phyloP scores from a whole-genome alignment of 2,888 invertebrate species.

The Aethes cnicana region DNA sequence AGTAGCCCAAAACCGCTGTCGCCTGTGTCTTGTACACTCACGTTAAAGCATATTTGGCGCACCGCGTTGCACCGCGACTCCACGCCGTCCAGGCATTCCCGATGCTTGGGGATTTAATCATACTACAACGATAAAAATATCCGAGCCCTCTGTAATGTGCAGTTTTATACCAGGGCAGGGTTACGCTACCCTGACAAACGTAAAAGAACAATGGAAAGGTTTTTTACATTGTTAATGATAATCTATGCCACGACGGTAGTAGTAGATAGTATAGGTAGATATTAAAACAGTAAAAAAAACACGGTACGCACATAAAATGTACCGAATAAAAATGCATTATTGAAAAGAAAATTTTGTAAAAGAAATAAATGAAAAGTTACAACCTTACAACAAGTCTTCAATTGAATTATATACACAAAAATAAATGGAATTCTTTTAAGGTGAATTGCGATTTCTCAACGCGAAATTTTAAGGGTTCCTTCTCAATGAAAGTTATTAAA shows the following conservation, averaged over 20 bases:
- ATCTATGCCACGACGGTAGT: too few relatives aligned
- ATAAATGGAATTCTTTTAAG: not conserved
- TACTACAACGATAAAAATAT: not conserved
- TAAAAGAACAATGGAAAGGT: too few relatives aligned
- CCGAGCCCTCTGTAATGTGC: too few relatives aligned
- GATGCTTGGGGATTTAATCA: not conserved
- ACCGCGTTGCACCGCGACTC: slow-evolving; percentile 14
- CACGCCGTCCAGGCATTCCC: not conserved
- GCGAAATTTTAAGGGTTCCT: not conserved
- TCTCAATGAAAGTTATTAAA: slow-evolving; percentile 5
- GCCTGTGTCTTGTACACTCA: slow-evolving; percentile 2
- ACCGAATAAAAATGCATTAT: too few relatives aligned
- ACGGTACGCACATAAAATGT: too few relatives aligned
- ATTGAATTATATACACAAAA: not conserved
- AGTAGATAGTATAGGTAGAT: too few relatives aligned
- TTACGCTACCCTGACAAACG: too few relatives aligned
- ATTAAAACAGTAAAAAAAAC: too few relatives aligned
- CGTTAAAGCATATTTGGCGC: slow-evolving; percentile 22
- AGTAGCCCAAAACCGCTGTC: not conserved
- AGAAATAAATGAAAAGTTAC: too few relatives aligned
- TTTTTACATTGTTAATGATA: too few relatives aligned
- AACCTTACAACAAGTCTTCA: not conserved
- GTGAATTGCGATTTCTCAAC: slow-evolving; percentile 1
- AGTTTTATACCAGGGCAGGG: too few relatives aligned
- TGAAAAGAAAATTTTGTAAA: too few relatives aligned